phyloP scores from a whole-genome alignment of 2,113 vertebrate species.

The Catagonus wagneri region DNA sequence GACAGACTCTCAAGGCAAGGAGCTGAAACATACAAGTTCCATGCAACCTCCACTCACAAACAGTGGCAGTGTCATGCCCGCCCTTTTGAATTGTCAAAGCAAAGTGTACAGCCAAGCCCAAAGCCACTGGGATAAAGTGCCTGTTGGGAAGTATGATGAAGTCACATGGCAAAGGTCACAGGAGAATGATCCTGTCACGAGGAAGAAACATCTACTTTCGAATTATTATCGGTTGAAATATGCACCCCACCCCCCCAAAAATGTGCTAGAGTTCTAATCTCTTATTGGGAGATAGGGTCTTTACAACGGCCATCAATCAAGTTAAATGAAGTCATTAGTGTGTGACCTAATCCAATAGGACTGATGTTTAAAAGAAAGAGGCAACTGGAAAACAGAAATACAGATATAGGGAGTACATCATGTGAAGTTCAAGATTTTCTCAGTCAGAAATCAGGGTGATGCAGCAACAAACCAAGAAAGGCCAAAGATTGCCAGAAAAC shows the following conservation, averaged over 20 bases:
- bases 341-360: not conserved
- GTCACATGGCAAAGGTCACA: not conserved
- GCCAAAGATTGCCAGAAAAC: not conserved
- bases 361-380: not conserved
- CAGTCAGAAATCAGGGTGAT: not conserved
- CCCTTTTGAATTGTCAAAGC: not conserved
- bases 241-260: not conserved
- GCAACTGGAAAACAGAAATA: not conserved
- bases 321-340: not conserved
- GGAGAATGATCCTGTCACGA: no score
- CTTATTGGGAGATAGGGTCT: not conserved
- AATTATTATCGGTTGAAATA: not conserved
- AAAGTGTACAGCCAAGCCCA: not conserved
- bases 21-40: not conserved
- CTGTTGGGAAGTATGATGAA: not conserved
- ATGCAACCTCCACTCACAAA: not conserved
- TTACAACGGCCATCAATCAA: no score
- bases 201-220: not conserved
- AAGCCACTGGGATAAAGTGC: not conserved
- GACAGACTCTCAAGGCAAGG: accelerated
- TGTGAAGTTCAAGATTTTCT: not conserved
- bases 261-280: not conserved
- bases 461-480: not conserved
- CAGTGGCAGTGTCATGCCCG: not conserved
- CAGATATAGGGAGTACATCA: not conserved